Base-by-base conservation (phyloP, 92 coral and sea anemone species). In the Heteractis magnifica region DNA sequence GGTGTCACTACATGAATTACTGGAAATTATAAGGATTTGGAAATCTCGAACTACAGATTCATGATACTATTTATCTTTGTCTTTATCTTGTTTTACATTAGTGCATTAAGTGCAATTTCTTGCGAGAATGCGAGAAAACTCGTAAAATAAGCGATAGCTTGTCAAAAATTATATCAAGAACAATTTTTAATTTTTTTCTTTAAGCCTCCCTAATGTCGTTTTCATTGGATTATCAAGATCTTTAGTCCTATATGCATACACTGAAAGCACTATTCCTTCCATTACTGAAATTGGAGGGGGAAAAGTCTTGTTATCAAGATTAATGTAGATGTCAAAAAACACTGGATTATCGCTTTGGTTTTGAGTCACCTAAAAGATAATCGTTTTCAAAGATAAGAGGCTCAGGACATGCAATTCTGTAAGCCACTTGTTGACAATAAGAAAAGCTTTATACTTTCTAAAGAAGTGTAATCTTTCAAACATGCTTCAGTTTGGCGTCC, bases 341-440 rank as follows among this genome's bases (percentile, higher is more conserved):
- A 68, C 49, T 68, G 49, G 73, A 68, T 68, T 68, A 62, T 68
- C 44, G 0, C 73, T 68, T n/a, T 34, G 10, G 73, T 48, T 10
- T 10, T 68, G 49, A 26, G 73, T 10, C 44, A 68, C 26, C 49
- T 53, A 20, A 68, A 68, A 21, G 73, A 68, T 68, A 23, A 26
- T 23, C 73, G 15, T 68, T 68, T 21, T 21, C 20, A 68, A 68
- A 21, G 73, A 68, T 68, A 68, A 68, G 73, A 23, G 73, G 44
- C 49, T 15, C 6, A 26, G 23, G 18, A 7, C 73, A 12, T 68
- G 49, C 73, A 68, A 20, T 21, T 9, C 73, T 68, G 10, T n/a
- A 68, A 68, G 73, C 73, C 73, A 68, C 73, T 68, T 68, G 44
- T 23, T 21, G 73, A 68, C 73, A 68, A 68, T 19, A 68, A 21